Conservation (phyloP, 2,113 vertebrate genomes). For the Nymphicus hollandicus region DNA sequence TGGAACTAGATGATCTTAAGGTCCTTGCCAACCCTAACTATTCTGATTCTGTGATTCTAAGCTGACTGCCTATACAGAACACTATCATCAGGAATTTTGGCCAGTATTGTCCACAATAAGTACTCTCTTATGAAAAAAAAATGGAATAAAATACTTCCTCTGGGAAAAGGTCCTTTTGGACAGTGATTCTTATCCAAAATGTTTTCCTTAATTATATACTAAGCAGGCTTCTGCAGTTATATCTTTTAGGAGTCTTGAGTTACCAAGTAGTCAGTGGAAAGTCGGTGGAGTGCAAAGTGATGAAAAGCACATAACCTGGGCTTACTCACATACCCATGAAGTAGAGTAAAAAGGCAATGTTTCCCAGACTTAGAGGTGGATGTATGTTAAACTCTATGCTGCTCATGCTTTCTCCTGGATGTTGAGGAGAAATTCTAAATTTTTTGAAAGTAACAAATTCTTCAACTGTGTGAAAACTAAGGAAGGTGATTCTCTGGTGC, state of each 20-base stretch:
- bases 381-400: neutral
- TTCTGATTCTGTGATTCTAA: neutral
- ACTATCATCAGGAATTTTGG: neutral
- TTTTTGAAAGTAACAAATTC: neutral
- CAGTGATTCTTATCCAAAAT: neutral
- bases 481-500: neutral
- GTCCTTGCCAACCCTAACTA: too few relatives aligned
- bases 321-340: neutral
- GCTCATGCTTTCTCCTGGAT: neutral
- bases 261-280: neutral
- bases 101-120: neutral
- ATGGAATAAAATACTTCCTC: neutral
- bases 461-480: neutral
- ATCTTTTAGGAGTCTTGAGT: neutral
- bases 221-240: neutral
- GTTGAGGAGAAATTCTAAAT: neutral
- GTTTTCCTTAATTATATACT: neutral
- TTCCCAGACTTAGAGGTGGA: neutral
- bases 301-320: neutral
- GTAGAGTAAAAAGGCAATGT: neutral
- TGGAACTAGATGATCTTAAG: too few relatives aligned
- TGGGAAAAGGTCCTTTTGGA: neutral
- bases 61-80: neutral
- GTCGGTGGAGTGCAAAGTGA: neutral
- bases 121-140: neutral